Evolutionary conservation across 2,888 invertebrate species (phyloP).

Genomic region (Argyra leucocephala): DNA sequence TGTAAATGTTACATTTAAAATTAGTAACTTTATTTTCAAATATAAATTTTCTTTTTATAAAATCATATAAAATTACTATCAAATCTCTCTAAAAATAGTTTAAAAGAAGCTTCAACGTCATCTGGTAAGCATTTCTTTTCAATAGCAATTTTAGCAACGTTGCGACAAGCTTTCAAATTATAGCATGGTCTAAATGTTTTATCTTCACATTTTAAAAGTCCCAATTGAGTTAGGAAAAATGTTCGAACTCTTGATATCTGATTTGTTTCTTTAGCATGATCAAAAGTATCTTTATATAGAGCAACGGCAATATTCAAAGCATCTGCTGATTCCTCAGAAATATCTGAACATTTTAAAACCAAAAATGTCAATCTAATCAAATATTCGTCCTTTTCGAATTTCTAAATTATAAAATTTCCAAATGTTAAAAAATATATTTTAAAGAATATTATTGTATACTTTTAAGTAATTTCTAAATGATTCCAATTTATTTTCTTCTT

Average conservation of each 20-base stretch:
- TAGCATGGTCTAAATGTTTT: constrained; percentile 34
- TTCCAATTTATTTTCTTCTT: constrained; percentile 33
- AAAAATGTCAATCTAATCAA: constrained; percentile 38
- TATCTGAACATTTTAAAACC: constrained; percentile 39
- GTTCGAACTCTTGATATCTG: constrained; percentile 38
- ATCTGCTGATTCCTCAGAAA: constrained; percentile 33
- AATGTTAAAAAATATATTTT: too few relatives aligned
- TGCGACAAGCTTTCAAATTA: constrained; percentile 37
- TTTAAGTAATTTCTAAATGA: constrained; percentile 35
- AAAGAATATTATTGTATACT: constrained; percentile 24
- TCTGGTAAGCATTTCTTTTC: constrained; percentile 32
- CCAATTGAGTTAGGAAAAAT: constrained; percentile 39
- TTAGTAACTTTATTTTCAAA: too few relatives aligned
- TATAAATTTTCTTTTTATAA: too few relatives aligned
- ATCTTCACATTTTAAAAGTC: constrained; percentile 37
- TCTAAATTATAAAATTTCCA: constrained; percentile 26
- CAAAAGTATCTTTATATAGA: constrained; percentile 36
- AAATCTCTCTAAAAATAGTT: constrained; percentile 34
- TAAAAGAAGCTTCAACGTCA: constrained; percentile 37
- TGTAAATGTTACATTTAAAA: too few relatives aligned
- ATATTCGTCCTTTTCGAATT: constrained; percentile 35
- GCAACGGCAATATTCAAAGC: constrained; percentile 36
- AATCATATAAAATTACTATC: constrained; percentile 21
- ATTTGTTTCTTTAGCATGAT: constrained; percentile 36
- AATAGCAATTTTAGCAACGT: constrained; percentile 36